Evolutionary conservation across 37 sponge, comb jelly and placozoan genomes (phyloP).

Genomic region (Corticium candelabrum): DNA sequence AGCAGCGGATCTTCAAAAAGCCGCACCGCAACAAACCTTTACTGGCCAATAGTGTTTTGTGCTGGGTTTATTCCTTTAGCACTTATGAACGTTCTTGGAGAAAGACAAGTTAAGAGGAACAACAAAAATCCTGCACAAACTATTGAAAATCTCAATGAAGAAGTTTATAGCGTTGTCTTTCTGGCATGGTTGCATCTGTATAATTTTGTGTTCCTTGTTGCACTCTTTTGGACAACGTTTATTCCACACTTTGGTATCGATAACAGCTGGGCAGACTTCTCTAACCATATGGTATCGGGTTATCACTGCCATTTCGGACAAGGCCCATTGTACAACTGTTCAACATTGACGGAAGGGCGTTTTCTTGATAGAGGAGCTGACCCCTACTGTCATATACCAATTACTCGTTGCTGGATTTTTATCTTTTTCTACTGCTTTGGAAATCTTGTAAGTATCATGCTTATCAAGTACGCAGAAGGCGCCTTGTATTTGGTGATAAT

Average conservation of each 20-base stretch:
- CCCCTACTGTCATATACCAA: background rate
- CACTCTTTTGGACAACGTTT: slow-evolving; percentile 57
- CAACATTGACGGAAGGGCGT: background rate
- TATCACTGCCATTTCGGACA: background rate
- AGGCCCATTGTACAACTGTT: background rate
- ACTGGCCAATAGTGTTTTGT: slow-evolving; percentile 3
- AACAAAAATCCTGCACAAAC: background rate
- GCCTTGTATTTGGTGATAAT: slow-evolving; percentile 57
- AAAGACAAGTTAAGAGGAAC: background rate
- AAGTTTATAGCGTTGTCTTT: slow-evolving; percentile 18
- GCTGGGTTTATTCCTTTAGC: slow-evolving; percentile 6
- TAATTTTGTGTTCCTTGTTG: background rate
- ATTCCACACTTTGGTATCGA: slow-evolving; percentile 33
- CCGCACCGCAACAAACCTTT: background rate
- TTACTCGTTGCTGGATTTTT: background rate
- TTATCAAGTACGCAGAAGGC: slow-evolving; percentile 57
- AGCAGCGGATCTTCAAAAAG: background rate
- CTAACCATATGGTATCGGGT: background rate
- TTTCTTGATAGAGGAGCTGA: background rate
- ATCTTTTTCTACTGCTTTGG: slow-evolving; percentile 12
- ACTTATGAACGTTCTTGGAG: slow-evolving; percentile 5
- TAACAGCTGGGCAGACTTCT: background rate
- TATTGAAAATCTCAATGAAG: background rate
- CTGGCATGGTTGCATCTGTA: slow-evolving; percentile 29
- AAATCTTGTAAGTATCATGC: slow-evolving; percentile 7